Base-by-base conservation (phyloP, 2,113 vertebrate species). In the Labeo catla region DNA sequence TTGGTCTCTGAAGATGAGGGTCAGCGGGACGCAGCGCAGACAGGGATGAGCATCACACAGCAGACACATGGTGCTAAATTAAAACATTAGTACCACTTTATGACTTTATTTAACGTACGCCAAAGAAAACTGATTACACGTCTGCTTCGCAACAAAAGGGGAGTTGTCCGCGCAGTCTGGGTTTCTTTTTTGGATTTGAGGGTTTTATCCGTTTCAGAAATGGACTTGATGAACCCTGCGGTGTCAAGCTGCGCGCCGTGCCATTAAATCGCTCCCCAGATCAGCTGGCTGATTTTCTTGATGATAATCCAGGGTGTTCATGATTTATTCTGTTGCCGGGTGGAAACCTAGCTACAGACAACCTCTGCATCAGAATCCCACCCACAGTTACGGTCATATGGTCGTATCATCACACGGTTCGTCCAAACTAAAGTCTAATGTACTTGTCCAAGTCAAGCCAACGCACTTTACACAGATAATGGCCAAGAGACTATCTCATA, bases 61-160 rank as follows among this genome's bases (percentile, higher is more conserved):
- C 91, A 87, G 90, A 94, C 93, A 94, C 93, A 93, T 94, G 94
- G 93, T 50, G 89, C 86, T 94, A 91, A 93, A 93, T 95, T 93
- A 93, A 94, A 93, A 94, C 92, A 95, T 95, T 95, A 95, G 91
- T 94, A 93, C 94, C 94, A 94, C 93, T 94, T 89, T 93, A 92
- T 95, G 93, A 93, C 93, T 95, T 95, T 92, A 94, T 95, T 94
- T 93, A 93, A 89, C 81, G 89, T 87, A 90, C 92, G 93, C 94
- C 94, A 94, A 91, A 90, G 89, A 92, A 93, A 93, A 94, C 90
- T 91, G 92, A 95, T 94, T 92, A 91, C 89, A 88, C 91, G 89
- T 91, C 93, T 93, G 91, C 86, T 90, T 90, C n/a, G 45, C 87
- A 88, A 94, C 91, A 93, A 93, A 93, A 86, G 93, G 86, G 83